Percentiles rank a stretch among this genome's conserved stretches.
These are phyloP conservation scores for Malurus elegans DNA, from an alignment of 2,113 vertebrate genomes.

Conservation along the genomic window DNA sequence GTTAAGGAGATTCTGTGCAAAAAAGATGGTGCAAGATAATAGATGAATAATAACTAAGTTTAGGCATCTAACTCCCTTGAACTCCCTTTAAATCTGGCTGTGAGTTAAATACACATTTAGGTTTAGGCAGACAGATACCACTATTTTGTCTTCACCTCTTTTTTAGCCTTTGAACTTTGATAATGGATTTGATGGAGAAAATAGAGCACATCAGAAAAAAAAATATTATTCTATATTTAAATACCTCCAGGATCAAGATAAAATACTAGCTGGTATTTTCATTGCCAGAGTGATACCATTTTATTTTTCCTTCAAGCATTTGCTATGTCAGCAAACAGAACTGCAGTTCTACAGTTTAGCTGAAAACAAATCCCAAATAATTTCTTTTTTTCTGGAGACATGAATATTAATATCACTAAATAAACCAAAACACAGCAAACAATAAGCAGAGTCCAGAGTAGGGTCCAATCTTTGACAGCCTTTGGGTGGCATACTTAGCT, in stretches of 20 bases:
- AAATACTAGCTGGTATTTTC: not conserved
- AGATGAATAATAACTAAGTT: not conserved
- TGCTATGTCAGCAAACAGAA: not conserved
- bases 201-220: not conserved
- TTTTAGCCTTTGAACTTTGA: not conserved
- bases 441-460: not conserved
- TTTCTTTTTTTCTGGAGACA: not conserved
- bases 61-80: not conserved
- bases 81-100: not conserved
- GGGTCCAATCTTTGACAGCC: not conserved
- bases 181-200: not conserved
- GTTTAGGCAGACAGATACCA: not conserved
- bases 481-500: not conserved
- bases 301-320: not conserved
- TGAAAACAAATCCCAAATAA: not conserved
- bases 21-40: not conserved
- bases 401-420: not conserved
- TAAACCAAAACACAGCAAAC: not conserved
- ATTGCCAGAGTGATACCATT: not conserved
- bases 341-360: not conserved
- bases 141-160: not conserved
- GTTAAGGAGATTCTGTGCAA: not conserved
- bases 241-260: not conserved
- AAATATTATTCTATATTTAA: not conserved
- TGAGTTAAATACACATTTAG: not conserved